Base-by-base conservation (phyloP, 1,140 invertebrate species). In the Rhizoglyphus robini region DNA sequence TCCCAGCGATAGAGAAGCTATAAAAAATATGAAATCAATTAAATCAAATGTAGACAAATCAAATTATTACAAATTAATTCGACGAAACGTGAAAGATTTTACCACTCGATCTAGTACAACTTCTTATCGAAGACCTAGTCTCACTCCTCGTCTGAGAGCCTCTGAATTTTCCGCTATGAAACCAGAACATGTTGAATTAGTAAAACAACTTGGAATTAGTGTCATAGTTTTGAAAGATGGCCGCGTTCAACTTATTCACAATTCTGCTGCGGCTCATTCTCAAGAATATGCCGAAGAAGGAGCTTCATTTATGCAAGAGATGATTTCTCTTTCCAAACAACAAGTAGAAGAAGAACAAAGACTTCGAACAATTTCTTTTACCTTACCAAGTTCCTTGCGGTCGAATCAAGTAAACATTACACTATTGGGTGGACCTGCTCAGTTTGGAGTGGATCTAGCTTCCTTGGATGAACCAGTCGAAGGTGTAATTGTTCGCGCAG, bases 271-370 rank as follows among this genome's bases (percentile, higher is more conserved):
- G 89, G 93, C 92, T 13, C 83, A 85, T 73, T 85, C 85, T 51
- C 77, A 84, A 15, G 83, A 86, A 69, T 87, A 93, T 73, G 93
- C 89, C 1, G 87, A 94, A 73, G 88, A 96, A 78, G 94, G 95
- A 0, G 74, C 95, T 27, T 79, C 88, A 31, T 97, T 98, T 72
- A 96, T 98, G 89, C 88, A 94, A 72, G 94, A 97, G 78, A 96
- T 97, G 90, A 83, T 92, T 8, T 88, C 94, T 76, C 76, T 93
- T 48, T 90, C 88, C 34, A 88, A 88, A 72, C 76, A 81, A 65
- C 84, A 87, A 73, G 23, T 32, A 38, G n/a, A 64, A 51, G 3
- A 46, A 65, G 71, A 71, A 27, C 61, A 68, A n/a, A 34, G 63
- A 29, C 34, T 71, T 3, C 67, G 62, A 30, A 48, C 61, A 36